Evolutionary conservation across 2,888 invertebrate genomes (phyloP).

Genomic region (Andrena trimmerana): DNA sequence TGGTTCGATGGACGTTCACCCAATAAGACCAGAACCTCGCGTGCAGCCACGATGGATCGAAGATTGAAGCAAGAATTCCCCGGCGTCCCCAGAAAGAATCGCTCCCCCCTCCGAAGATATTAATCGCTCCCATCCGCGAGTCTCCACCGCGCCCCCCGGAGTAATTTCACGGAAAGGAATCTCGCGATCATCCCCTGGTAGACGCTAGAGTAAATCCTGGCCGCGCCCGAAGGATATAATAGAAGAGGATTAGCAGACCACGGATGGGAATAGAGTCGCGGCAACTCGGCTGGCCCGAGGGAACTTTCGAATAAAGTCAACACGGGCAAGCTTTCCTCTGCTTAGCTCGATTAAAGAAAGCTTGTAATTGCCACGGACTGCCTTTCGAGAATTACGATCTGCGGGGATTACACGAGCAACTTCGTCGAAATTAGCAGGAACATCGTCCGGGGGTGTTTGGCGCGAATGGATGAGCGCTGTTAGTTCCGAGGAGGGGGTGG

Average conservation of each 20-base stretch:
- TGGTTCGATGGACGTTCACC: conserved; percentile 35
- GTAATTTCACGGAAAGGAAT: not conserved
- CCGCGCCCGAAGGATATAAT: not conserved
- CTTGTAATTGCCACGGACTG: conserved; percentile 14
- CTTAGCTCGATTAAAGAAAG: conserved; percentile 10
- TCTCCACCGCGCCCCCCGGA: not conserved
- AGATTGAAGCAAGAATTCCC: not conserved
- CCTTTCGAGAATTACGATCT: conserved; percentile 5
- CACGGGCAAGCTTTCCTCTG: not conserved
- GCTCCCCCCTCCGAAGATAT: not conserved
- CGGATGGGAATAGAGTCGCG: not conserved
- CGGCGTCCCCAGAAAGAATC: conserved; percentile 10
- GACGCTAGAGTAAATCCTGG: not conserved
- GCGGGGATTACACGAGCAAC: conserved; percentile 1
- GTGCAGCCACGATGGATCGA: conserved; percentile 30
- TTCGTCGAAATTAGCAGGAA: conserved; percentile 18
- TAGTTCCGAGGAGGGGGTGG: not conserved
- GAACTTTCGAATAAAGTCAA: conserved; percentile 6
- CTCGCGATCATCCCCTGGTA: not conserved
- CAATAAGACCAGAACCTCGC: conserved; percentile 16
- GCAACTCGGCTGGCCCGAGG: conserved; percentile 52
- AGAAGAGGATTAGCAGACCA: not conserved
- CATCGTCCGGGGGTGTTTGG: conserved; percentile 16
- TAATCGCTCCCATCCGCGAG: not conserved
- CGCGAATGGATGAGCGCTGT: not conserved